Evolutionary conservation across 2,113 vertebrate species (phyloP), one percentile per base, ranked within the genome.

Genomic region (Aptenodytes patagonicus): DNA sequence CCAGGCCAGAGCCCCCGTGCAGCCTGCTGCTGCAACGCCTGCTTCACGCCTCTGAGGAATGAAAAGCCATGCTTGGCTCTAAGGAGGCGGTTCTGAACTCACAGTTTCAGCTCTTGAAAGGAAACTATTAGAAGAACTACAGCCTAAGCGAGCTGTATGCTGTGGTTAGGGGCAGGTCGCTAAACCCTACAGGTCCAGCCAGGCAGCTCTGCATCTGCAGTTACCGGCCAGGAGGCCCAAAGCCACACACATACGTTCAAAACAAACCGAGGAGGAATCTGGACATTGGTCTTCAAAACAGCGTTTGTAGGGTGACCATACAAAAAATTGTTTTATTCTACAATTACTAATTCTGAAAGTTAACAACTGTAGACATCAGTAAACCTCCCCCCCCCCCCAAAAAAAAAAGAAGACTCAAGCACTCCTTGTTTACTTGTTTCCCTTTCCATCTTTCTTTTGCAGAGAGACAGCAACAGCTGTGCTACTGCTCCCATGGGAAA

Each of bases 391-490:
- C 28, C 6, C 19, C 19, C 66, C 20, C 16, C 36, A 7, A 36
- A 36, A 36, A 40, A 49, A 54, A 46, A 44, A 54, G 36, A 64
- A 7, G 28, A 68, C 61, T 69, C 0, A 2, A 61, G 55, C 28
- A 7, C 52, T 84, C 68, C 58, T 31, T 36, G 60, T 77, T 86
- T 78, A 77, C 83, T 73, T 20, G 18, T 36, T 49, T 68, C 61
- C 42, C 55, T 81, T 88, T 47, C 90, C 82, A 69, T n/a, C 47
- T 36, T n/a, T 68, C 69, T 51, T n/a, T 5, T 26, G 73, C 42
- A 36, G 83, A 89, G 52, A 79, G 60, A 51, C 83, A 58, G 70
- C 66, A 90, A 90, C 90, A 92, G 71, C 94, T 90, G 82, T 31
- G 47, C 55, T 49, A 13, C 83, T 66, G 77, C 31, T 70, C 73